Evolutionary conservation across 2,113 vertebrate species (phyloP).

Genomic region (Xiphophorus couchianus): DNA sequence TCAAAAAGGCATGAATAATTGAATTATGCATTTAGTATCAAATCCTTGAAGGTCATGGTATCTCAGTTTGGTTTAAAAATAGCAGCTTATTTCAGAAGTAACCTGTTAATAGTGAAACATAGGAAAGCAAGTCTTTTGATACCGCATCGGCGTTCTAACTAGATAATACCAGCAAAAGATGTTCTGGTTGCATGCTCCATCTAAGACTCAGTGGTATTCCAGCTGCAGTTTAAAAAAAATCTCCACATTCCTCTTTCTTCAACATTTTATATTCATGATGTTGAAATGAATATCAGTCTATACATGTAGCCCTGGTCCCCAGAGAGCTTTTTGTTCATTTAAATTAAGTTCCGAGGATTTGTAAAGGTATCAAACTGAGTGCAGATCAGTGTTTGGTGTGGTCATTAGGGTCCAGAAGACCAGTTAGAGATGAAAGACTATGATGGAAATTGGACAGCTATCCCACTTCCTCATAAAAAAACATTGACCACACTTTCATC

Average conservation of each 20-base stretch:
- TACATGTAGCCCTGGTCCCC: neutral
- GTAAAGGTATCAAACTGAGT: slow-evolving; percentile 15
- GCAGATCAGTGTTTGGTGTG: slow-evolving; percentile 30
- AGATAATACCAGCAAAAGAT: neutral
- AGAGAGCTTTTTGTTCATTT: slow-evolving; percentile 18
- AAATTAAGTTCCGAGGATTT: neutral
- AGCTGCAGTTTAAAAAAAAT: neutral
- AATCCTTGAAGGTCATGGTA: neutral
- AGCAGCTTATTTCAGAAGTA: neutral
- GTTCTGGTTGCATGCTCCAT: neutral
- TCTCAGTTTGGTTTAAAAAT: neutral
- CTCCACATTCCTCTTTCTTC: neutral
- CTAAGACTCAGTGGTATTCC: neutral
- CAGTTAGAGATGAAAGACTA: slow-evolving; percentile 52
- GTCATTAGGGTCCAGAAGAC: slow-evolving; percentile 59
- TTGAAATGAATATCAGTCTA: neutral
- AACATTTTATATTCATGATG: neutral
- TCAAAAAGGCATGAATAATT: neutral
- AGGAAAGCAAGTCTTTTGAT: neutral
- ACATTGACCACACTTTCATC: slow-evolving; percentile 59
- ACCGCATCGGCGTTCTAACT: neutral
- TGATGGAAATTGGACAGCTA: slow-evolving; percentile 36
- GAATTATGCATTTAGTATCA: neutral
- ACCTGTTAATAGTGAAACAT: neutral
- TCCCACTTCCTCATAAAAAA: slow-evolving; percentile 31